These are phyloP conservation scores for Axea sp. DNA, from an alignment of 2,888 invertebrate species.

Conservation along the genomic window DNA sequence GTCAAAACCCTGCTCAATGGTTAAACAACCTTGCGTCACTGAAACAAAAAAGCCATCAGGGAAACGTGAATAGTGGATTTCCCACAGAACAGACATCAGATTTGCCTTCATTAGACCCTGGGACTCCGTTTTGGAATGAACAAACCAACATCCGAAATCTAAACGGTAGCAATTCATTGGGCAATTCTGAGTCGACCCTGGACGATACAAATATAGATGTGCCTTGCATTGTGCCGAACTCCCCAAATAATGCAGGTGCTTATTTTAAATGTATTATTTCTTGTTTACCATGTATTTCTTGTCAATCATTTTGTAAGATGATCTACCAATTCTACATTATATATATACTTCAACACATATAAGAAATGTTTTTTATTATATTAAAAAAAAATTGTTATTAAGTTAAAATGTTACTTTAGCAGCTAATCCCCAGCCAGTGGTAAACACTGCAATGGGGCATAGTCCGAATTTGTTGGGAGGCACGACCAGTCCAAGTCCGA, in stretches of 20 bases:
- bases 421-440: slow-evolving; percentile 76
- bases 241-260: slow-evolving; percentile 76
- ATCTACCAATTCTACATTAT: no score
- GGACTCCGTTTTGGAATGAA: slow-evolving; percentile 77
- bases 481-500: slow-evolving; percentile 81
- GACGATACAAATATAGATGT: slow-evolving; percentile 78
- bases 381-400: no score
- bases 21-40: slow-evolving; percentile 88
- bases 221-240: slow-evolving; percentile 79
- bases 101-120: slow-evolving; percentile 76
- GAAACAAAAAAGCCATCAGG: slow-evolving; percentile 84
- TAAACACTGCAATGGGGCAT: slow-evolving; percentile 76
- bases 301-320: no score
- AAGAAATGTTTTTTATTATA: no score
- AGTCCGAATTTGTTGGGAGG: slow-evolving; percentile 77
- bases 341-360: no score
- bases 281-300: no score
- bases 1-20: slow-evolving; percentile 90
- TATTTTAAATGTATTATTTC: no score
- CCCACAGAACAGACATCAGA: slow-evolving; percentile 77
- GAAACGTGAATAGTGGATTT: slow-evolving; percentile 78
- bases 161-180: slow-evolving; percentile 77
- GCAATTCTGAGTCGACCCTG: slow-evolving; percentile 77
- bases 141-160: slow-evolving; percentile 76
- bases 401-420: no score